Percentiles rank a stretch among this genome's conserved stretches.
phyloP scores from a whole-genome alignment of 2,113 vertebrate species.

The human region GRCh38 chr12:14410501-14411000 shows the following conservation, averaged over 20 bases:
- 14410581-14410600: neutral
- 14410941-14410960: neutral
- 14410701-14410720: neutral
- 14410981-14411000: neutral
- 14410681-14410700: neutral
- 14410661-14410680: neutral
- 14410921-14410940: neutral
- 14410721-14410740: neutral
- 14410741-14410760: neutral
- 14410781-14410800: neutral
- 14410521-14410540: neutral
- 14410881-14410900: neutral
- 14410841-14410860: neutral
- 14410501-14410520: neutral
- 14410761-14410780: neutral
- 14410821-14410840: neutral
- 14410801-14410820: neutral
- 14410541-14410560: neutral
- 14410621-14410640: neutral
- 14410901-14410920: neutral
- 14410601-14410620: neutral
- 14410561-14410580: neutral
- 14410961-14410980: neutral
- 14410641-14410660: neutral
- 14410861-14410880: neutral